Evolutionary conservation across 2,113 vertebrate species (phyloP).

Genomic region (Lagopus muta): DNA sequence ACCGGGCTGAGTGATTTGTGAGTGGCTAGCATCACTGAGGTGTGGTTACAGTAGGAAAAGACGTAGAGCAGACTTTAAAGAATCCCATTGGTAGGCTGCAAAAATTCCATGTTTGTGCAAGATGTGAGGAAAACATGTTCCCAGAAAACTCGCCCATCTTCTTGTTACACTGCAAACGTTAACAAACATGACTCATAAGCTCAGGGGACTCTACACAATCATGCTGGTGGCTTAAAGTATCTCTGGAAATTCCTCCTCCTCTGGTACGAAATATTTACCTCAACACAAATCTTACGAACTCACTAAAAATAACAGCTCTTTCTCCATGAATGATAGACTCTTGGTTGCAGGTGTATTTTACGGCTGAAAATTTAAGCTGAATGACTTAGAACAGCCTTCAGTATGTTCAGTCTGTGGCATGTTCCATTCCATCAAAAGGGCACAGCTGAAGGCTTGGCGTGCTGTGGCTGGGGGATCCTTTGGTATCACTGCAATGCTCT

Average conservation of each 20-base stretch:
- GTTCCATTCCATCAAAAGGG: background rate
- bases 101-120: background rate
- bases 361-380: background rate
- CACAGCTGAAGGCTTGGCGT: background rate
- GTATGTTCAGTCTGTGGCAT: background rate
- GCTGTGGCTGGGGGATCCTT: background rate
- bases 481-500: background rate
- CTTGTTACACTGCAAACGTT: background rate
- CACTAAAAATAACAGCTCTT: conserved; percentile 2
- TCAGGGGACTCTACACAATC: background rate
- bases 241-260: background rate
- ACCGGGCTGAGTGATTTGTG: background rate
- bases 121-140: background rate
- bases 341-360: background rate
- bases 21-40: background rate
- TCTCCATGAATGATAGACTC: background rate
- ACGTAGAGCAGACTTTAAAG: background rate
- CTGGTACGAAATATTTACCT: background rate
- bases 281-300: background rate
- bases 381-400: background rate
- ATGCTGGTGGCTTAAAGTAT: background rate
- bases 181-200: background rate
- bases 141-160: background rate
- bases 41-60: background rate
- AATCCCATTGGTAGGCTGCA: background rate